A percentile compares a stretch with the other conserved stretches of the same genome.
These are phyloP conservation scores for Apodemus agrarius DNA, from an alignment of 2,797 vertebrate genomes.

Conservation along the genomic window DNA sequence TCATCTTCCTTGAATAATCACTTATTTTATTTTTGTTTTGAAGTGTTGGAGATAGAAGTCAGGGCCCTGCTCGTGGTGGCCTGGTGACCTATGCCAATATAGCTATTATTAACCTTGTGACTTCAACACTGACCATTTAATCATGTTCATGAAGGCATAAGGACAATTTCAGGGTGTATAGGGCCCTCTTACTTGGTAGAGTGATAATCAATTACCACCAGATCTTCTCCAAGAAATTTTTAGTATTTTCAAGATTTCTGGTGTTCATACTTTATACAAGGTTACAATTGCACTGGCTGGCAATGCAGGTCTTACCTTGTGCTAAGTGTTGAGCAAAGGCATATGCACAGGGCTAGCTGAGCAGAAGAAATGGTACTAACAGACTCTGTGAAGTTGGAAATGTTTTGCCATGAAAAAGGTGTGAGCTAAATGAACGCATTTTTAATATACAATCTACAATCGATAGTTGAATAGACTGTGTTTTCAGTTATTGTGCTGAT, in stretches of 20 bases:
- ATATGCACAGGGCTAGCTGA: background rate
- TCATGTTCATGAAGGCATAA: background rate
- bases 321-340: background rate
- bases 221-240: background rate
- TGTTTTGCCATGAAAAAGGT: background rate
- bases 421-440: background rate
- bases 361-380: background rate
- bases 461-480: background rate
- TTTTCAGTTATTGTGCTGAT: slow-evolving; percentile 9
- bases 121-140: background rate
- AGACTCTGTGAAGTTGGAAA: background rate
- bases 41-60: background rate
- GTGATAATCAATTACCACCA: background rate
- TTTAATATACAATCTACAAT: slow-evolving; percentile 29
- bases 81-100: no score
- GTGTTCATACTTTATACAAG: background rate
- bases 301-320: background rate
- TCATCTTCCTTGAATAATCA: background rate
- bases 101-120: background rate
- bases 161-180: background rate
- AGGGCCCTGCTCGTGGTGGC: background rate
- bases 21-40: background rate
- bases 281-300: background rate
- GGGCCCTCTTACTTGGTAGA: background rate
- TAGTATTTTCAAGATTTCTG: background rate